Conservation (phyloP, 2,888 invertebrate species). For the Xylophagus ater region DNA sequence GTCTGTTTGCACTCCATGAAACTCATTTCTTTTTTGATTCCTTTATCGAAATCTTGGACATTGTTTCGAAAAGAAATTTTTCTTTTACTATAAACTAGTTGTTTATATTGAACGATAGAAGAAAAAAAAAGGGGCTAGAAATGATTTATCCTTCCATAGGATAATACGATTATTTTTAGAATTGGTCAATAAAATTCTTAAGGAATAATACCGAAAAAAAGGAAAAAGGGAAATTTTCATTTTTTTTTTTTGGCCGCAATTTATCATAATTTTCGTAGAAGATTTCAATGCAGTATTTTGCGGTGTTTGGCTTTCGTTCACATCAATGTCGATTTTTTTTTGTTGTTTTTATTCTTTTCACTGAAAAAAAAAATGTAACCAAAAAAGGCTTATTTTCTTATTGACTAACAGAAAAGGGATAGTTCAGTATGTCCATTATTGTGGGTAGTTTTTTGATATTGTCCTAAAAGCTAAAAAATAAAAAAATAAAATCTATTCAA, state of each 20-base stretch:
- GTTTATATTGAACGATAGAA: background rate
- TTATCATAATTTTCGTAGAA: slow-evolving; percentile 14
- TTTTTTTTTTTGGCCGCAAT: slow-evolving; percentile 10
- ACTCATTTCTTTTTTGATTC: too few species aligned
- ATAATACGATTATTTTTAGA: slow-evolving; percentile 17
- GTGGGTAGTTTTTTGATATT: slow-evolving; percentile 1
- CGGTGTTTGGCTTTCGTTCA: background rate
- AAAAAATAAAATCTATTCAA: too few species aligned
- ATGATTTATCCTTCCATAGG: slow-evolving; percentile 14
- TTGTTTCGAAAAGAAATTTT: too few species aligned
- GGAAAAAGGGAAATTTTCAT: slow-evolving; percentile 11
- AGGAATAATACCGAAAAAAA: slow-evolving; percentile 1
- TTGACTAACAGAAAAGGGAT: too few species aligned
- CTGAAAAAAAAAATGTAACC: too few species aligned
- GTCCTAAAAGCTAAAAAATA: too few species aligned
- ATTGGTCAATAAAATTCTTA: slow-evolving; percentile 16
- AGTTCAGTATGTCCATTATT: slow-evolving; percentile 6
- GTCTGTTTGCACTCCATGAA: too few species aligned
- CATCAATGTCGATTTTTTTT: background rate
- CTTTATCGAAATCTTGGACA: background rate
- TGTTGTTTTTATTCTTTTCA: background rate
- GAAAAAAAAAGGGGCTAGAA: slow-evolving; percentile 1
- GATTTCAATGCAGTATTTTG: slow-evolving; percentile 5
- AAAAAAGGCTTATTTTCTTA: too few species aligned
- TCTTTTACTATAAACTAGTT: slow-evolving; percentile 3